phyloP scores from a whole-genome alignment of 2,113 vertebrate species.

The Alethe castanea region DNA sequence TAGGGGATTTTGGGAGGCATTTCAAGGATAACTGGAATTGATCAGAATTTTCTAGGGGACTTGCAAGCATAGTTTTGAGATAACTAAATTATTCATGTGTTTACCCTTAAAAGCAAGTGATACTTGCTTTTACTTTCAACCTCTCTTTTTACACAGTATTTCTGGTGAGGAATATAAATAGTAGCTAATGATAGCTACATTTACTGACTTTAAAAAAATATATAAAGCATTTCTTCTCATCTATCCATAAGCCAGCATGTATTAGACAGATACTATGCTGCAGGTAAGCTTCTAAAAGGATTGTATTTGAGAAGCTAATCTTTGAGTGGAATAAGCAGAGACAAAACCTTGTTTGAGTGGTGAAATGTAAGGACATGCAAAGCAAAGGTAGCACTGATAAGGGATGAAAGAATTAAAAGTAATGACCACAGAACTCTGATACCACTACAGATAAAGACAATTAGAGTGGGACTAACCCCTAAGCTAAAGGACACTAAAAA shows the following conservation, averaged over 20 bases:
- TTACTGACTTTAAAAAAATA: neutral
- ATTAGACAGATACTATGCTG: neutral
- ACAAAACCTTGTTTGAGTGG: slow-evolving; percentile 20
- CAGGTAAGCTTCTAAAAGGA: neutral
- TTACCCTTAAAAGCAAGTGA: neutral
- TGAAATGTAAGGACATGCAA: slow-evolving; percentile 11
- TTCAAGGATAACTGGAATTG: neutral
- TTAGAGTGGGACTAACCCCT: neutral
- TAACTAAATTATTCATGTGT: neutral
- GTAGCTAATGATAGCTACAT: neutral
- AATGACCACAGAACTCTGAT: slow-evolving; percentile 36
- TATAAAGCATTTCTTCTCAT: neutral
- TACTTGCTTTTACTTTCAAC: neutral
- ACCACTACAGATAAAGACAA: neutral
- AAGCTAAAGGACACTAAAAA: neutral
- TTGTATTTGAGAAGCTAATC: slow-evolving; percentile 16
- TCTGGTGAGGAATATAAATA: neutral
- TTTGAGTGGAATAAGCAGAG: neutral
- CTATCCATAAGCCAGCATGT: neutral
- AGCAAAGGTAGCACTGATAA: slow-evolving; percentile 54
- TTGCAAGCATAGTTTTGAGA: neutral
- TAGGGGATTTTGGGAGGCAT: neutral
- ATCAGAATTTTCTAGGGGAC: neutral
- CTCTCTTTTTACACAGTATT: neutral
- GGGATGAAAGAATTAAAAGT: slow-evolving; percentile 53